phyloP scores from a whole-genome alignment of 1,140 invertebrate species.

The Bombus terrestris region DNA sequence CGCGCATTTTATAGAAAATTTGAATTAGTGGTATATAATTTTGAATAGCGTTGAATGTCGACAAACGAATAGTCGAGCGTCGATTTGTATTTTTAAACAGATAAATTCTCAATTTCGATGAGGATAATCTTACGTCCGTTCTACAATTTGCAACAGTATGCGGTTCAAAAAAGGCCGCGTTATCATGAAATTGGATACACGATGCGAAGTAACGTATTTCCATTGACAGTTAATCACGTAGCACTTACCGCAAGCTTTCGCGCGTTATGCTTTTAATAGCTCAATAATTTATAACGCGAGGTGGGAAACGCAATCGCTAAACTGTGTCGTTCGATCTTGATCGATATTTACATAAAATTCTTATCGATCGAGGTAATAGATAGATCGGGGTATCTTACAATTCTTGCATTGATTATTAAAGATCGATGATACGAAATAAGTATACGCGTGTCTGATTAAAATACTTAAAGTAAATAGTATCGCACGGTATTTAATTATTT shows the following conservation, averaged over 20 bases:
- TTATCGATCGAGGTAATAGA: not conserved
- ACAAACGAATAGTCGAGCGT: not conserved
- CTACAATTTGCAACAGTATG: not conserved
- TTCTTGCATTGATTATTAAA: not conserved
- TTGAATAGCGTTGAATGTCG: not conserved
- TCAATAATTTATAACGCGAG: constrained; percentile 21
- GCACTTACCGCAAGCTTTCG: not conserved
- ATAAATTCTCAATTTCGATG: not conserved
- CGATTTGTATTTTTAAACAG: too few species aligned
- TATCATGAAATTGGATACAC: not conserved
- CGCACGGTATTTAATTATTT: too few species aligned
- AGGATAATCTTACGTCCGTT: not conserved
- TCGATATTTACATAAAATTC: not conserved
- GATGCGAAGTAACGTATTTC: not conserved
- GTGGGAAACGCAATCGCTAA: not conserved
- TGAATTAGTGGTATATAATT: not conserved
- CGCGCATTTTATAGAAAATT: not conserved
- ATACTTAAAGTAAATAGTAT: not conserved
- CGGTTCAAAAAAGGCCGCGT: not conserved
- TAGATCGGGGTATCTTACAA: not conserved
- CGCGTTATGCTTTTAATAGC: constrained; percentile 5
- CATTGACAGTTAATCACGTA: not conserved
- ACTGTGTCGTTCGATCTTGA: not conserved
- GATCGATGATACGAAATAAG: not conserved
- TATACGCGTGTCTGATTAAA: not conserved